phyloP scores from a whole-genome alignment of 2,888 invertebrate genomes.

The Spodoptera littoralis region DNA sequence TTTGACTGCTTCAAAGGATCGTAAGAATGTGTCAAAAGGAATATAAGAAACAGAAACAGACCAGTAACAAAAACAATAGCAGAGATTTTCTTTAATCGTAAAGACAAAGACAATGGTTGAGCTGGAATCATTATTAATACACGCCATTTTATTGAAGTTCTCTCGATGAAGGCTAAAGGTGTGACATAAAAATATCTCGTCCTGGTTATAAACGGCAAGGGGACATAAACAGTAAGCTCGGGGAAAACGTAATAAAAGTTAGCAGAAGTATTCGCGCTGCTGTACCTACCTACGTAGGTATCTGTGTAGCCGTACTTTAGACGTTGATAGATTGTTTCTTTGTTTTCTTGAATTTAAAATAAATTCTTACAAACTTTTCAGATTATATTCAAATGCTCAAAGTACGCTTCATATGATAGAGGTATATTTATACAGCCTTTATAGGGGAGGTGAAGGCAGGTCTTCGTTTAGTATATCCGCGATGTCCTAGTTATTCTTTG shows the following conservation, averaged over 20 bases:
- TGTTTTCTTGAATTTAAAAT: conserved; percentile 60
- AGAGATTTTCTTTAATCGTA: too few species aligned
- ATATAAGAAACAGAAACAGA: too few species aligned
- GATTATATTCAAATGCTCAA: conserved; percentile 17
- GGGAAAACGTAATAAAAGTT: conserved; percentile 75
- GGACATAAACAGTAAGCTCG: conserved; percentile 72
- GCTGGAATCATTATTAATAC: conserved; percentile 38
- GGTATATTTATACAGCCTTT: conserved; percentile 23
- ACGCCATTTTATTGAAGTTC: conserved; percentile 63
- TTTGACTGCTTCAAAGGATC: too few species aligned
- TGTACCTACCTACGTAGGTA: conserved; percentile 51
- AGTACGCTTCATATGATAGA: conserved; percentile 12
- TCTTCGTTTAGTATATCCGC: conserved; percentile 24
- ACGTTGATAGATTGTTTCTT: conserved; percentile 63
- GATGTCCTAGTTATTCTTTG: conserved; percentile 25
- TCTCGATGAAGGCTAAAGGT: conserved; percentile 59
- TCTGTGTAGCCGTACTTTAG: conserved; percentile 61
- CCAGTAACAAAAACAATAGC: too few species aligned
- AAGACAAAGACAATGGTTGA: conserved; percentile 13
- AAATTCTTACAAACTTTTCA: conserved; percentile 57
- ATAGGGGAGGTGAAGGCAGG: conserved; percentile 2
- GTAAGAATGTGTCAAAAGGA: too few species aligned
- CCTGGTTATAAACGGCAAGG: conserved; percentile 69
- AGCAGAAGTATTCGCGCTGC: conserved; percentile 64
- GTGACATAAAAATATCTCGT: conserved; percentile 73